Evolutionary conservation across 2,113 vertebrate genomes (phyloP).

Genomic region (Saguinus imperator): DNA sequence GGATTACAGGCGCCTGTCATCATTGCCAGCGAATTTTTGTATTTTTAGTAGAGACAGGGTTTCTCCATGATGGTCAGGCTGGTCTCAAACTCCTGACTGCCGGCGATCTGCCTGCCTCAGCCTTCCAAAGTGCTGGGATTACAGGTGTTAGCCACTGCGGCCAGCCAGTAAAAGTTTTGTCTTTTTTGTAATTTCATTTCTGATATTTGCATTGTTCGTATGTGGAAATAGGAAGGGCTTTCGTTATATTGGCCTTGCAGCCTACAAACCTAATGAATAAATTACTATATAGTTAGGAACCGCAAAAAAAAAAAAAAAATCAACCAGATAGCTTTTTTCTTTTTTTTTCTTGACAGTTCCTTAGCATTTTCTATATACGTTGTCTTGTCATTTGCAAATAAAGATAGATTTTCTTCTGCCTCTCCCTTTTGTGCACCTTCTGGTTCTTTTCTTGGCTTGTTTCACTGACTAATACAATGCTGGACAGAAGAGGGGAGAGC

Average conservation of each 20-base stretch:
- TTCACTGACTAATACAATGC: accelerated
- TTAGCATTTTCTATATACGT: not conserved
- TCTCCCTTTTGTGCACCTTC: not conserved
- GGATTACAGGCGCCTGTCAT: too few relatives aligned
- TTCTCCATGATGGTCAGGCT: too few relatives aligned
- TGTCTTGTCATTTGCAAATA: not conserved
- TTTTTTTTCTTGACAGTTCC: not conserved
- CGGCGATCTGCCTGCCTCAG: too few relatives aligned
- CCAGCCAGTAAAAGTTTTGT: too few relatives aligned
- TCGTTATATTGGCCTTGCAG: accelerated
- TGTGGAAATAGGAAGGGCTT: accelerated
- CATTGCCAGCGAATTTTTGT: too few relatives aligned
- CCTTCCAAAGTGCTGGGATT: too few relatives aligned
- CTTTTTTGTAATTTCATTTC: not conserved
- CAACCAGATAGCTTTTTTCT: too few relatives aligned
- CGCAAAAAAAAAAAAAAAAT: too few relatives aligned
- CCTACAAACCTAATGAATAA: not conserved
- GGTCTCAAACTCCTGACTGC: too few relatives aligned
- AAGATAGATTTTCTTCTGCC: not conserved
- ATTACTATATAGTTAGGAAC: not conserved
- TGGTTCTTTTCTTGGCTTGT: not conserved
- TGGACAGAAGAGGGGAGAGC: accelerated
- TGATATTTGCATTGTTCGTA: not conserved
- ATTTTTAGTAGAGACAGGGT: too few relatives aligned
- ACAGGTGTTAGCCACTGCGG: too few relatives aligned